Base-by-base conservation (phyloP, 1,140 invertebrate genomes). In the Panulirus ornatus region DNA sequence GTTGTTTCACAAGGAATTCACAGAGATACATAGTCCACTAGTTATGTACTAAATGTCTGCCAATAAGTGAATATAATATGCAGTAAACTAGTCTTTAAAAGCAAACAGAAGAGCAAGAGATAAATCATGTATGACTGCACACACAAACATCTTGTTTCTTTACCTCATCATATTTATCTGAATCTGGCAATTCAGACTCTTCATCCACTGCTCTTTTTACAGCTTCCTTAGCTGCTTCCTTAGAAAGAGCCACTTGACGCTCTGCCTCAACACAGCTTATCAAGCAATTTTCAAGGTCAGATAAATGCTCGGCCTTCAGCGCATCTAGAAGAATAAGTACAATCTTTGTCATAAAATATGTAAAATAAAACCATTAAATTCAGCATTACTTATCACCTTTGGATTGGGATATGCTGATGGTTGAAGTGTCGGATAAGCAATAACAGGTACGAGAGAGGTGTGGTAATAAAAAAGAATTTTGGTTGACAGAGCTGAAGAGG, bases 161-260 rank as follows among this genome's bases (percentile, higher is more conserved):
- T 42, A 84, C 82, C 38, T 84, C 63, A 47, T 71, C 82, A 73
- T 27, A 70, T 22, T 71, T 30, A 6, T 47, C 8, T 14, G n/a
- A 19, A 19, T 47, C 40, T 71, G 38, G 16, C 2, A 34, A 0
- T 2, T 71, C 36, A 0, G 40, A 34, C 8, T 1, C 14, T 16
- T 81, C 78, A 16, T 81, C 78, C 78, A n/a, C 9, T 27, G 78
- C 44, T 54, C 78, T 47, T 30, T 1, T 14, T 30, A 5, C 54
- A 19, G 82, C 63, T 8, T 84, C 70, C 40, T 51, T 73, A 19
- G 66, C 82, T n/a, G 82, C 82, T n/a, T 71, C 30, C 6, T 40
- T 22, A 40, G 82, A 30, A 16, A 73, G 19, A 22, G 63, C 70
- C 30, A 71, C 66, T 9, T 42, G n/a, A 34, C 71, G 63, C 16